Evolutionary conservation across 1,140 invertebrate genomes (phyloP).

Genomic region (Diabrotica virgifera): DNA sequence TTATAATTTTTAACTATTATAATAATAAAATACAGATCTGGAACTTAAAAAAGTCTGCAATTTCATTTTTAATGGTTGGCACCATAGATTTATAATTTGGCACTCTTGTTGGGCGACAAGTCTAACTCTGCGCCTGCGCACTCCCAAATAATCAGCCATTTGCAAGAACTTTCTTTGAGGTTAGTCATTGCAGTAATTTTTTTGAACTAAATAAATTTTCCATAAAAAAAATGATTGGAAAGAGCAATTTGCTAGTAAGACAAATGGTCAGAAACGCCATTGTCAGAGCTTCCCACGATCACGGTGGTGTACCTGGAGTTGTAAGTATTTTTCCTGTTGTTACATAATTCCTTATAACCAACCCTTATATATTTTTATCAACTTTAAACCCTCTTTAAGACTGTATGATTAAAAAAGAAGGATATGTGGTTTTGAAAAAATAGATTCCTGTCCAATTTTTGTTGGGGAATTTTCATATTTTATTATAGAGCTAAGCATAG

Average conservation of each 20-base stretch:
- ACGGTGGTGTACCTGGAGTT: conserved; percentile 64
- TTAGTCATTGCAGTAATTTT: neutral
- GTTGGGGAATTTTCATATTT: too few species aligned
- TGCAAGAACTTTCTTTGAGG: neutral
- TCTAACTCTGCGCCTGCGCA: neutral
- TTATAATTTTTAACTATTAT: too few species aligned
- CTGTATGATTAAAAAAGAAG: too few species aligned
- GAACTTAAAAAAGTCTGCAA: too few species aligned
- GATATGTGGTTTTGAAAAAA: neutral
- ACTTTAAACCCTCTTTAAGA: too few species aligned
- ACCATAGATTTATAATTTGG: too few species aligned
- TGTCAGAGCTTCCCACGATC: conserved; percentile 53
- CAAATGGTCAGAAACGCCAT: conserved; percentile 39
- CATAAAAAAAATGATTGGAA: conserved; percentile 39
- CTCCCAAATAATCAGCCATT: neutral
- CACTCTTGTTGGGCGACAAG: too few species aligned
- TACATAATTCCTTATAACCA: conserved; percentile 24
- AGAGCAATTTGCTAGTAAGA: conserved; percentile 36
- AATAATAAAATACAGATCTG: too few species aligned
- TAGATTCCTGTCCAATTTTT: too few species aligned
- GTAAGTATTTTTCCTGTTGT: conserved; percentile 48
- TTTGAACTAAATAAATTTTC: neutral
- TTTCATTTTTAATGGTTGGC: too few species aligned
- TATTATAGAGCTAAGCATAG: too few species aligned
- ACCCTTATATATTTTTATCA: too few species aligned